A percentile compares a stretch with the other conserved stretches of the same genome.
phyloP scores from a whole-genome alignment of 1,140 invertebrate genomes.

The Orchestia grillus region DNA sequence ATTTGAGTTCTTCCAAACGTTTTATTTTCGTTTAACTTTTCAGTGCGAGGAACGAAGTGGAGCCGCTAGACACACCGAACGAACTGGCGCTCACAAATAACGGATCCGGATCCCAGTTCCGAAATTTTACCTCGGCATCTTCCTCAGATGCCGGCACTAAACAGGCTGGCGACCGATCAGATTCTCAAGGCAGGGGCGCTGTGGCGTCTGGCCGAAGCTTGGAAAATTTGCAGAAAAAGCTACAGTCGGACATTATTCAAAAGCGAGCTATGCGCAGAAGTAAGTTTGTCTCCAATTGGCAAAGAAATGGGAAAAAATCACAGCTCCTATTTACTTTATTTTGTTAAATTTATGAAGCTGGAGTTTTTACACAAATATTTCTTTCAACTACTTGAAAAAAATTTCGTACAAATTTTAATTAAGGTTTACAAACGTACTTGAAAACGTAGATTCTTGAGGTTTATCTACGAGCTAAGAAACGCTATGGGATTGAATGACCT shows the following conservation, averaged over 20 bases:
- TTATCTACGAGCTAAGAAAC: no score
- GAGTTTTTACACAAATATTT: not conserved
- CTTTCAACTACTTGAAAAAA: not conserved
- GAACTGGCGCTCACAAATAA: not conserved
- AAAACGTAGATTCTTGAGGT: no score
- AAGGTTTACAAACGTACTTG: no score
- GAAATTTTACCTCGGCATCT: not conserved
- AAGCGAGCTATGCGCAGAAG: slow-evolving; percentile 21
- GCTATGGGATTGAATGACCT: no score
- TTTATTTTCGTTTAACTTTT: slow-evolving; percentile 30
- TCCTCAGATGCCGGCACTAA: not conserved
- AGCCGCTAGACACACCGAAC: not conserved
- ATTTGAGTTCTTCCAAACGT: not conserved
- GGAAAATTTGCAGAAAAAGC: slow-evolving; percentile 14
- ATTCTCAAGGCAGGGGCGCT: not conserved
- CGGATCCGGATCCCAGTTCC: not conserved
- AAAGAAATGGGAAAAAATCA: not conserved
- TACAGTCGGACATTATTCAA: not conserved
- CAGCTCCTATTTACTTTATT: not conserved
- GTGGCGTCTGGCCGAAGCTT: not conserved
- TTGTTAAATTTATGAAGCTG: no score
- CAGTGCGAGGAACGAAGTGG: slow-evolving; percentile 37
- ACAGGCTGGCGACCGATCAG: not conserved
- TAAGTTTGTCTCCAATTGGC: not conserved
- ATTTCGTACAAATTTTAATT: not conserved